phyloP scores from a whole-genome alignment of 2,113 vertebrate genomes.

The Urocolius indicus region DNA sequence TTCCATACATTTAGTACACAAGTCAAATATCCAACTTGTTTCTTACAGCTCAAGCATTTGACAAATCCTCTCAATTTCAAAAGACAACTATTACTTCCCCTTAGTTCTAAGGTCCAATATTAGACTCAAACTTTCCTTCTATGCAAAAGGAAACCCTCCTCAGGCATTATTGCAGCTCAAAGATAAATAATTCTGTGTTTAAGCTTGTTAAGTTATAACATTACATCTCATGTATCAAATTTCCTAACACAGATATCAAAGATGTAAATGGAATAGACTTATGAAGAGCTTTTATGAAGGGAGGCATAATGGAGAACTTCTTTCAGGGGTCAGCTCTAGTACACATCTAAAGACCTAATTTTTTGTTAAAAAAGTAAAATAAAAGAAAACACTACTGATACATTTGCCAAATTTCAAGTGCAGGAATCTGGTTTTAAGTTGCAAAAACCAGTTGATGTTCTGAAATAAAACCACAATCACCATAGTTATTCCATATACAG shows the following conservation, averaged over 20 bases:
- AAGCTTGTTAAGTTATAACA: background rate
- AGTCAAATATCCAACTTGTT: background rate
- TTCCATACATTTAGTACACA: background rate
- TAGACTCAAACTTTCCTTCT: background rate
- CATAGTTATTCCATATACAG: too few species aligned
- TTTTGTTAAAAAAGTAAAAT: background rate
- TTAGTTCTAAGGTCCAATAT: background rate
- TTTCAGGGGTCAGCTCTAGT: background rate
- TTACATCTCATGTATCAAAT: background rate
- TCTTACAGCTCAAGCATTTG: background rate
- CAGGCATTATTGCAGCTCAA: conserved; percentile 15
- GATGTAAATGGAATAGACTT: background rate
- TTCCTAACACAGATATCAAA: background rate
- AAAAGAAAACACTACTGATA: background rate
- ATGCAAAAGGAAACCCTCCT: background rate
- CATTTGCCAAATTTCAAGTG: background rate
- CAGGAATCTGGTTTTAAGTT: too few species aligned
- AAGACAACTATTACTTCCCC: background rate
- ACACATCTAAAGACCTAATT: background rate
- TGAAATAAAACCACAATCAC: too few species aligned
- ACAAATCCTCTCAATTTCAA: background rate
- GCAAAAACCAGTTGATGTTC: too few species aligned
- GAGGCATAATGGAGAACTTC: background rate
- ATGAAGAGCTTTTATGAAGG: background rate
- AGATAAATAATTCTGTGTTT: background rate